Conservation (phyloP, 2,888 invertebrate species). For the Electrophaes corylata region DNA sequence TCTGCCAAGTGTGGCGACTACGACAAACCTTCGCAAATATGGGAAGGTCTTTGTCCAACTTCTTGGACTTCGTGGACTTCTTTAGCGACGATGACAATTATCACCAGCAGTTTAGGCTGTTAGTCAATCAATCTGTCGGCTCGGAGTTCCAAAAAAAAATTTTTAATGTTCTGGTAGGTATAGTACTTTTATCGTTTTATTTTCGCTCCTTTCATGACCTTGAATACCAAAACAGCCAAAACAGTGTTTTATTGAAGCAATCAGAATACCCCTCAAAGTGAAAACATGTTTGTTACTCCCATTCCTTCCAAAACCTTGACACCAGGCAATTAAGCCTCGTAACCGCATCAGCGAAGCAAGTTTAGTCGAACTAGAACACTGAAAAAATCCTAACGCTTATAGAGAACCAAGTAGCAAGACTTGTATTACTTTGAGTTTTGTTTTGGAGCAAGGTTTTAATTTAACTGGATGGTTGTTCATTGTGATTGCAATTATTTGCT, state of each 20-base stretch:
- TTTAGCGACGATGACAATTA: too few species aligned
- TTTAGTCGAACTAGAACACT: conserved; percentile 1
- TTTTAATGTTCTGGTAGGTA: background rate
- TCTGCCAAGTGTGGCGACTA: too few species aligned
- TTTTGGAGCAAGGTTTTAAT: background rate
- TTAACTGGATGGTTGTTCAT: background rate
- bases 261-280: background rate
- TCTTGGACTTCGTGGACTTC: too few species aligned
- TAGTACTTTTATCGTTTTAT: background rate
- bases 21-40: too few species aligned
- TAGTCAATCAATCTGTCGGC: too few species aligned
- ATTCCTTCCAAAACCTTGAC: background rate
- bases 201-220: background rate
- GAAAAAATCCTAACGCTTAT: background rate
- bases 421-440: background rate
- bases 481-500: conserved; percentile 12
- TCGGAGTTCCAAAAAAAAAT: background rate
- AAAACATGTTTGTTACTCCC: conserved; percentile 8
- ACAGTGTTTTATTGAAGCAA: background rate
- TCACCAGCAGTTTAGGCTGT: too few species aligned
- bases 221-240: background rate
- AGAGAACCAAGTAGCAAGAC: conserved; percentile 4
- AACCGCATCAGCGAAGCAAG: background rate
- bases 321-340: background rate
- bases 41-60: too few species aligned